A percentile compares a stretch with the other conserved stretches of the same genome.
phyloP scores from a whole-genome alignment of 1,140 invertebrate species.

The Spodoptera frugiperda region DNA sequence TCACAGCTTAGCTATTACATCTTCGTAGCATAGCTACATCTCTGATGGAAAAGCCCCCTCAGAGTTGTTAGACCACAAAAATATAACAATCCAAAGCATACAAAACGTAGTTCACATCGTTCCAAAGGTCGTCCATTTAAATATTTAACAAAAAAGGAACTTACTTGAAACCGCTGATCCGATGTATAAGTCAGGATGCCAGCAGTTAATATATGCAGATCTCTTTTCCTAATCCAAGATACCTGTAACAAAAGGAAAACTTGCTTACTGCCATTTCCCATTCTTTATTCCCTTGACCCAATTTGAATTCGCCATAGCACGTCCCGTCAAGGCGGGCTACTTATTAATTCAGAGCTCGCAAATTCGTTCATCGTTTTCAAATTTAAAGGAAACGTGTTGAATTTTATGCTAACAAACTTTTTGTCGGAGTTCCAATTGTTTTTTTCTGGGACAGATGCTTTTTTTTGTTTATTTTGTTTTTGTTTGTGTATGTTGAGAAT shows the following conservation, averaged over 20 bases:
- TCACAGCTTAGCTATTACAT: too few species aligned
- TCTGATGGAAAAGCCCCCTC: too few species aligned
- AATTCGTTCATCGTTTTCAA: conserved; percentile 26
- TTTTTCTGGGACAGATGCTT: background rate
- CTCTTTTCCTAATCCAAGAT: conserved; percentile 93
- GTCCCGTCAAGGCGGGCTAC: conserved; percentile 6
- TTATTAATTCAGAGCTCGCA: conserved; percentile 43
- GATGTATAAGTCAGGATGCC: conserved; percentile 93
- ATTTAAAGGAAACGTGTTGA: conserved; percentile 10
- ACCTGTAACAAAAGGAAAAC: conserved; percentile 87
- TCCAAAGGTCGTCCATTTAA: background rate
- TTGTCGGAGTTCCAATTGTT: background rate
- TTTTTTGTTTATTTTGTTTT: too few species aligned
- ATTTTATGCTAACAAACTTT: conserved; percentile 13
- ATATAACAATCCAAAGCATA: too few species aligned
- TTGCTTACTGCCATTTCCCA: conserved; percentile 7
- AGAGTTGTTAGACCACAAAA: too few species aligned
- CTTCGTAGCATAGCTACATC: too few species aligned
- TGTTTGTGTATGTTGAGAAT: too few species aligned
- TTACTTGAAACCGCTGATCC: conserved; percentile 91
- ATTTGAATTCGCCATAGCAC: conserved; percentile 16
- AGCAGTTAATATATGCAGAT: conserved; percentile 93
- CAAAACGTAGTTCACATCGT: too few species aligned
- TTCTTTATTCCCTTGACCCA: conserved; percentile 29
- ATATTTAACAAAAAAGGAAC: background rate